A percentile compares a stretch with the other conserved stretches of the same genome.
Evolutionary conservation across 2,888 invertebrate genomes (phyloP).

Genomic region (Rhimphoctona megacephalus): DNA sequence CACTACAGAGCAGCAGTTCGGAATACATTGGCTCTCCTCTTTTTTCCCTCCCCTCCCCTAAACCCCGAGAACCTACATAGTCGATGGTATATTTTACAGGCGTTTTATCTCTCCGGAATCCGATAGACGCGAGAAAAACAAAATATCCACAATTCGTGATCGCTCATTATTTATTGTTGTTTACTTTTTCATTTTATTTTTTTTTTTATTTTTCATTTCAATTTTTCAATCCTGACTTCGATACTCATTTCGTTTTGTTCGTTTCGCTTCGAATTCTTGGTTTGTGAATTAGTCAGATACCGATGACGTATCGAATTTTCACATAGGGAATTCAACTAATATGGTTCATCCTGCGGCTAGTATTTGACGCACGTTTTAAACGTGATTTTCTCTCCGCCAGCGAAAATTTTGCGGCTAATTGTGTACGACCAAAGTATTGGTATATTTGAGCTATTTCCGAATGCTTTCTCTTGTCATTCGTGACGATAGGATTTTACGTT

Average conservation of each 20-base stretch:
- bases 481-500: not conserved
- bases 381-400: not conserved
- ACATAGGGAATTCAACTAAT: constrained; percentile 15
- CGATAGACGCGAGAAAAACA: constrained; percentile 20
- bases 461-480: not conserved
- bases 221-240: not conserved
- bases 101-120: constrained; percentile 11
- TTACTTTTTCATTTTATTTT: not conserved
- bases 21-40: constrained; percentile 31
- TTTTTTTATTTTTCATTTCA: not conserved
- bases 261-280: constrained; percentile 13
- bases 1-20: constrained; percentile 15
- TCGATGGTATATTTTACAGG: constrained; percentile 44
- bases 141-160: constrained; percentile 7
- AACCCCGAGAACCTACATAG: constrained; percentile 20
- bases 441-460: too few relatives aligned
- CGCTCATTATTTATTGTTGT: not conserved
- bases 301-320: constrained; percentile 40
- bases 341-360: not conserved
- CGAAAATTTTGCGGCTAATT: not conserved
- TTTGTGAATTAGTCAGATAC: constrained; percentile 37
- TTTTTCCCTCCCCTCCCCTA: constrained; percentile 3
- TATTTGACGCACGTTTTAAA: constrained; percentile 4
- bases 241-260: not conserved
- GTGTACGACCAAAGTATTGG: not conserved